A percentile compares a stretch with the other conserved stretches of the same genome.
These are phyloP conservation scores for Ectobius pallidus DNA, from an alignment of 2,888 invertebrate species.

Conservation along the genomic window DNA sequence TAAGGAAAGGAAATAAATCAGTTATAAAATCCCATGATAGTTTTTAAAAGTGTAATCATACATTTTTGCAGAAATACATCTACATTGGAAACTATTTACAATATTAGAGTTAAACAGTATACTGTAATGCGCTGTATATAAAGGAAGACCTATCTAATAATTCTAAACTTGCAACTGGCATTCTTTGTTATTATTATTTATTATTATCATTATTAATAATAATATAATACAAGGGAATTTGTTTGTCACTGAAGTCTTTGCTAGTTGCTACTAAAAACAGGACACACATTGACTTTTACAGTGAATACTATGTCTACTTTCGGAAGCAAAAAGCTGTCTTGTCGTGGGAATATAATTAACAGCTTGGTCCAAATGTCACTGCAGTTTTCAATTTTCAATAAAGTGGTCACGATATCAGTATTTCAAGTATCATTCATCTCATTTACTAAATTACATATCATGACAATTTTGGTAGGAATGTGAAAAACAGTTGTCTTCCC, in stretches of 20 bases:
- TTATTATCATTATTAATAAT: slow-evolving; percentile 10
- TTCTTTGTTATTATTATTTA: slow-evolving; percentile 10
- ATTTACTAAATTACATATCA: background rate
- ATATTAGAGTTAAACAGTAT: slow-evolving; percentile 41
- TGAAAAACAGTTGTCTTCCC: no score
- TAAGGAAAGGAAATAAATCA: no score
- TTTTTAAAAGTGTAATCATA: slow-evolving; percentile 41
- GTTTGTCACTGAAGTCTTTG: slow-evolving; percentile 26
- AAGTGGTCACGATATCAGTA: background rate
- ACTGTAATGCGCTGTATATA: slow-evolving; percentile 42
- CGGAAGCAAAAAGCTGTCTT: slow-evolving; percentile 40
- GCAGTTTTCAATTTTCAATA: slow-evolving; percentile 11
- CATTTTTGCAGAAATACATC: slow-evolving; percentile 44
- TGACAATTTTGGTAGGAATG: background rate
- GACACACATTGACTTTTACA: slow-evolving; percentile 32
- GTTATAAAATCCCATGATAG: slow-evolving; percentile 1
- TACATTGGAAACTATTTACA: slow-evolving; percentile 43
- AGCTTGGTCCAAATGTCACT: slow-evolving; percentile 40
- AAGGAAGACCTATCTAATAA: slow-evolving; percentile 44
- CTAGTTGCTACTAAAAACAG: slow-evolving; percentile 26
- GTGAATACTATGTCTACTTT: slow-evolving; percentile 34
- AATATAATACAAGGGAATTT: slow-evolving; percentile 37
- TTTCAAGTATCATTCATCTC: background rate
- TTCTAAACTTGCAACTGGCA: slow-evolving; percentile 39
- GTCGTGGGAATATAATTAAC: slow-evolving; percentile 25